Conservation (phyloP, 2,113 vertebrate genomes). For the Fregata magnificens region DNA sequence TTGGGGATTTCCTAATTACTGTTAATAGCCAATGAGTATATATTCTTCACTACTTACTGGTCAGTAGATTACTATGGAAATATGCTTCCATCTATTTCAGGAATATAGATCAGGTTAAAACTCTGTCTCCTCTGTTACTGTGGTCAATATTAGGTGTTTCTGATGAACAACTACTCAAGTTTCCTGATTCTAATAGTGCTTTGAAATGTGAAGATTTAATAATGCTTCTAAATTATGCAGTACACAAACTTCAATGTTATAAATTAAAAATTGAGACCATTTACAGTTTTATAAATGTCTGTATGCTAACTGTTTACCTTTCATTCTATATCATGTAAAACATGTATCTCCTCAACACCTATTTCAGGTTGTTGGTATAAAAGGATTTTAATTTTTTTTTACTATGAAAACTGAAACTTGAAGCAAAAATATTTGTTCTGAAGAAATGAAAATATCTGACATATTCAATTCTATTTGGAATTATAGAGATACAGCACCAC, state of each 20-base stretch:
- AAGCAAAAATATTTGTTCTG: not conserved
- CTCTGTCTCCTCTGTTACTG: not conserved
- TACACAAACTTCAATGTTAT: not conserved
- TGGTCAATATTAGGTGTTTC: not conserved
- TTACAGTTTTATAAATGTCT: not conserved
- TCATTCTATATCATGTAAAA: not conserved
- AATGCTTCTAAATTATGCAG: not conserved
- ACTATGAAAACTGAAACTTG: not conserved
- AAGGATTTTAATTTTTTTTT: not conserved
- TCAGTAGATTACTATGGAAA: slow-evolving; percentile 1
- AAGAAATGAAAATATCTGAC: slow-evolving; percentile 15
- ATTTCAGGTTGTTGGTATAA: not conserved
- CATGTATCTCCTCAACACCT: not conserved
- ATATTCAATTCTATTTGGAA: slow-evolving; percentile 13
- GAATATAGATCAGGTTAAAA: not conserved
- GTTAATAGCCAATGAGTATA: not conserved
- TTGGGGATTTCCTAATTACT: not conserved
- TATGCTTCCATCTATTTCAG: not conserved
- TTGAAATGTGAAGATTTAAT: not conserved
- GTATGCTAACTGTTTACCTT: not conserved
- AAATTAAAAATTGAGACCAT: not conserved
- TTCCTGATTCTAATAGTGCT: not conserved
- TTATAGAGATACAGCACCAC: not conserved
- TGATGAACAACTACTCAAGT: not conserved
- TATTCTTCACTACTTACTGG: not conserved